These are phyloP conservation scores for Gyps fulvus DNA, from an alignment of 2,113 vertebrate species.

Conservation along the genomic window DNA sequence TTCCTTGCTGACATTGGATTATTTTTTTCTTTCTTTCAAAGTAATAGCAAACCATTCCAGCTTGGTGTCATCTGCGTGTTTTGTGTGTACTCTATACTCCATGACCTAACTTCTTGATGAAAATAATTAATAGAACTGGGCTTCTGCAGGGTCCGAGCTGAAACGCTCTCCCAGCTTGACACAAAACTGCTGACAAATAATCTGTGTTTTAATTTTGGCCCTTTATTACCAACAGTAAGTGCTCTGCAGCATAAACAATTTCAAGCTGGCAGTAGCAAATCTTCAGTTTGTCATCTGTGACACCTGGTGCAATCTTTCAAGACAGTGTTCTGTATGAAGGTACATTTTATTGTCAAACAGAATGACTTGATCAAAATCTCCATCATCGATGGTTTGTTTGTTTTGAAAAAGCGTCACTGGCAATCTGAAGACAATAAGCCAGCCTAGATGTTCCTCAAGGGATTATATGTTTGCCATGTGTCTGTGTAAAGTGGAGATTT, in stretches of 20 bases:
- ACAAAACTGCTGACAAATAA: background rate
- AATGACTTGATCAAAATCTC: background rate
- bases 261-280: background rate
- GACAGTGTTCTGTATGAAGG: background rate
- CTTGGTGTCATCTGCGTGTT: background rate
- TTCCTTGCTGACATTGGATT: background rate
- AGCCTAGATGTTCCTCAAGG: background rate
- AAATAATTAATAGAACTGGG: background rate
- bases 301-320: background rate
- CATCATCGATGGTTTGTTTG: background rate
- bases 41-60: background rate
- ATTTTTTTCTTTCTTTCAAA: background rate
- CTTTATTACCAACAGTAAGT: background rate
- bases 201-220: background rate
- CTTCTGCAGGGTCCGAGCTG: background rate
- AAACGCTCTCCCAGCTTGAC: background rate
- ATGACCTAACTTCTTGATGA: background rate
- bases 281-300: background rate
- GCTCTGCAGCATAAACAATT: background rate
- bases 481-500: background rate
- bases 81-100: background rate
- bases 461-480: background rate
- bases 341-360: background rate
- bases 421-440: background rate
- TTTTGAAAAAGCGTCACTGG: background rate